Evolutionary conservation across 2,797 vertebrate species (phyloP), one percentile per base, ranked within the genome.

Genomic region (Coccyzus lansbergi): DNA sequence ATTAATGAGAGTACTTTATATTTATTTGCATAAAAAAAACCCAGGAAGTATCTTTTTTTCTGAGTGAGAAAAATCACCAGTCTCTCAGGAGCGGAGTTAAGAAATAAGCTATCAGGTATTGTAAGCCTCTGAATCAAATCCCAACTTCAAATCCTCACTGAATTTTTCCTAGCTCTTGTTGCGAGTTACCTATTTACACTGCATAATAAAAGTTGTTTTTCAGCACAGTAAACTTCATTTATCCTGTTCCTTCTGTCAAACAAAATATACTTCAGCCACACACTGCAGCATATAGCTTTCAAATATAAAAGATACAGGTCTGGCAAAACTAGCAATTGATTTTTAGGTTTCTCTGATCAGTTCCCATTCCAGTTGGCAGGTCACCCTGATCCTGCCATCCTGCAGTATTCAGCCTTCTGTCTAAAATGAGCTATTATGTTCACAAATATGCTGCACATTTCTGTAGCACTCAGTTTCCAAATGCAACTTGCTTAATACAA

Each of bases 121-220:
- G n/a, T 18, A 86, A 89, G 53, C 21, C 80, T 94, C 76, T 84
- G 63, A 96, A 95, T 93, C 92, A 70, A 89, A 93, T 92, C 96
- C 78, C 76, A 86, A 12, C 65, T 89, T 93, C 82, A 95, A 94
- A 93, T 74, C 55, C 71, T 94, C 82, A 74, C 33, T 58, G 85
- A 89, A 44, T 53, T 93, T 92, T 81, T 52, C 48, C 38, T 42
- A 70, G 60, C n/a, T 79, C 64, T 60, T 55, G 49, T 78, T 93
- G n/a, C 76, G 52, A 78, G 79, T 59, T 67, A 59, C n/a, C 52
- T 67, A 81, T 77, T 88, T 88, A 81, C 44, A 70, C 13, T 52
- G 58, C 20, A 52, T 51, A 93, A 75, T 56, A 81, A 38, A 92
- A 88, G 38, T 5, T 91, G 81, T 7, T 90, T 90, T 74, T 92